A percentile compares a stretch with the other conserved stretches of the same genome.
Conservation (phyloP, 2,797 vertebrate species). For the Myotis daubentonii region DNA sequence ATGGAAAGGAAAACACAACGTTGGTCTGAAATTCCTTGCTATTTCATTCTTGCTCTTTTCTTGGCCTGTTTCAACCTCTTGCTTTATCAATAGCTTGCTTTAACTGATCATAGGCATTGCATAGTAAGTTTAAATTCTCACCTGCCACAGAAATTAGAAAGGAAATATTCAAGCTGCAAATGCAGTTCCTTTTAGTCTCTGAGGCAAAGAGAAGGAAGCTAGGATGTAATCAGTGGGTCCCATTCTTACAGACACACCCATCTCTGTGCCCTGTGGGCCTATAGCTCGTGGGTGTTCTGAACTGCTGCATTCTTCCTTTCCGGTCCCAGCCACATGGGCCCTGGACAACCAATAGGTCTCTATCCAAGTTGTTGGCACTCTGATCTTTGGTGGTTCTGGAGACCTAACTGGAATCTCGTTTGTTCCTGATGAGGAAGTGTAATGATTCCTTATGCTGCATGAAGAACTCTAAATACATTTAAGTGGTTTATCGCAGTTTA, state of each 20-base stretch:
- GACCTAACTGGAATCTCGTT: background rate
- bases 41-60: background rate
- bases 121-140: background rate
- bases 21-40: background rate
- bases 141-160: background rate
- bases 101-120: background rate
- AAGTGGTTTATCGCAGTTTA: background rate
- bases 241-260: background rate
- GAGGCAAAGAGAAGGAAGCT: background rate
- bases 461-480: slow-evolving; percentile 7
- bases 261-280: background rate
- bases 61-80: background rate
- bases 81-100: background rate
- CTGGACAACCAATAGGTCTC: background rate
- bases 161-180: background rate
- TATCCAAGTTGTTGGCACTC: background rate
- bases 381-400: background rate
- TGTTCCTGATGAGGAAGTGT: background rate
- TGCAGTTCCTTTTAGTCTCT: background rate
- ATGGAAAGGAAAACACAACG: background rate
- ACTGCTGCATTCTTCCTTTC: background rate
- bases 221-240: background rate
- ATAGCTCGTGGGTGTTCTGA: background rate
- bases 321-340: background rate
- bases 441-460: background rate